Base-by-base conservation (phyloP, 2,797 vertebrate species). In the Tiaroga cobitis region DNA sequence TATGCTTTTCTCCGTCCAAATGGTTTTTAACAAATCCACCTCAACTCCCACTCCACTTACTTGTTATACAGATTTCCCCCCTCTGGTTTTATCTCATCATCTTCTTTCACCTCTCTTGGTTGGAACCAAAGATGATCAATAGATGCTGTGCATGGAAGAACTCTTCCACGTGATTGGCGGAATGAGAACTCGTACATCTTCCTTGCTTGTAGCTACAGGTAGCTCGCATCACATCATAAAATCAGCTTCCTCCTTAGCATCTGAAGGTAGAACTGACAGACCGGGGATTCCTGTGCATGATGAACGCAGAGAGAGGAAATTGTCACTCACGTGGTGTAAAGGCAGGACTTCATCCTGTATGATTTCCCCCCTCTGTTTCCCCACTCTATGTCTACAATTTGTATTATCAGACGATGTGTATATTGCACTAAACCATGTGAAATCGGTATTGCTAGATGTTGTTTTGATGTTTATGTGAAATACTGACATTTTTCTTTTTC, bases 121-220 rank as follows among this genome's bases (percentile, higher is more conserved):
- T 2, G 72, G 41, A 87, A 74, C 43, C 56, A 56, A 80, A 83
- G 70, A 51, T 49, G 76, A 86, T 87, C 77, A 67, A 78, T 81
- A 49, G 32, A 69, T 59, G 39, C 7, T 34, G 21, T 59, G 75
- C 37, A 32, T 69, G 39, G 19, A 13, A 54, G 18, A 69, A 32
- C 5, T 4, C 3, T 67, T 49, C 10, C 37, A 43, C 21, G 19
- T 65, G 81, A 83, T 67, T 83, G 81, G 72, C 24, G 7, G 65
- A 84, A 79, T 78, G 49, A 72, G 51, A 84, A 16, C 67, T 78
- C 34, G 1, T 69, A 54, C 37, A 24, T 69, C 46, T 39, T 70
- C 39, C 65, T 56, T 81, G 46, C 69, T 39, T 81, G 70, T 74
- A 81, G 82, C 41, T 72, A 54, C 59, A 74, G 46, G 76, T 73